Evolutionary conservation across 2,888 invertebrate species (phyloP).

Genomic region (Drosophila infuscata): DNA sequence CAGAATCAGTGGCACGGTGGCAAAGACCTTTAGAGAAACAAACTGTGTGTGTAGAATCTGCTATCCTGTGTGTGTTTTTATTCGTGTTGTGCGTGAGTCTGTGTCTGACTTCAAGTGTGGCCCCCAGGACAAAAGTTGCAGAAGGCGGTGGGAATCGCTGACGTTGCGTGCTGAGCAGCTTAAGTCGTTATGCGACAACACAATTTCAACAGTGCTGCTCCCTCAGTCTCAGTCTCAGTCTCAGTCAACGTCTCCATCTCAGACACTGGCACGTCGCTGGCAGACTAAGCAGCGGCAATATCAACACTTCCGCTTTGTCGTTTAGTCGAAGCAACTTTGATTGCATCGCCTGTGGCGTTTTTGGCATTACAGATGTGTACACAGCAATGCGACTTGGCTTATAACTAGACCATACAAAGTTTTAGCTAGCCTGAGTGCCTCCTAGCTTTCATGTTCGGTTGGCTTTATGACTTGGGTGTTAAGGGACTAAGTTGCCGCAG

Average conservation of each 20-base stretch:
- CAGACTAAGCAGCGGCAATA: conserved; percentile 59
- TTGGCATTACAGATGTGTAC: conserved; percentile 54
- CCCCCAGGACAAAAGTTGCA: conserved; percentile 46
- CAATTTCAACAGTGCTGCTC: conserved; percentile 40
- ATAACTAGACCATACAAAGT: conserved; percentile 34
- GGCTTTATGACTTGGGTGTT: conserved; percentile 29
- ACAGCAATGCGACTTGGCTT: conserved; percentile 62
- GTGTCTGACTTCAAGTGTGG: conserved; percentile 45
- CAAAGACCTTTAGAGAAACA: conserved; percentile 56
- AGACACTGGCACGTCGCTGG: conserved; percentile 16
- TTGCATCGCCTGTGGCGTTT: conserved; percentile 65
- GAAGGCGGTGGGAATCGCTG: conserved; percentile 59
- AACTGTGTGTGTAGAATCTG: conserved; percentile 21
- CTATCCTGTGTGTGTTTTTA: conserved; percentile 12
- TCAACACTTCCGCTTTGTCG: conserved; percentile 71
- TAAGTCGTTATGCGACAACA: conserved; percentile 74
- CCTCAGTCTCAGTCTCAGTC: conserved; percentile 18
- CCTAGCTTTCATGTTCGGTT: conserved; percentile 24
- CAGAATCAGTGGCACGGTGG: conserved; percentile 4
- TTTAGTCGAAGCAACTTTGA: conserved; percentile 61
- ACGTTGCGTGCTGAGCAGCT: conserved; percentile 75
- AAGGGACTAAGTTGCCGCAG: conserved; percentile 25
- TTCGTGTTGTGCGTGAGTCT: conserved; percentile 42
- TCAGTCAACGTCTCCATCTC: background rate
- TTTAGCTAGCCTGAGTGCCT: conserved; percentile 49